These are phyloP conservation scores for Oncorhynchus keta DNA, from an alignment of 2,113 vertebrate species.

Conservation along the genomic window DNA sequence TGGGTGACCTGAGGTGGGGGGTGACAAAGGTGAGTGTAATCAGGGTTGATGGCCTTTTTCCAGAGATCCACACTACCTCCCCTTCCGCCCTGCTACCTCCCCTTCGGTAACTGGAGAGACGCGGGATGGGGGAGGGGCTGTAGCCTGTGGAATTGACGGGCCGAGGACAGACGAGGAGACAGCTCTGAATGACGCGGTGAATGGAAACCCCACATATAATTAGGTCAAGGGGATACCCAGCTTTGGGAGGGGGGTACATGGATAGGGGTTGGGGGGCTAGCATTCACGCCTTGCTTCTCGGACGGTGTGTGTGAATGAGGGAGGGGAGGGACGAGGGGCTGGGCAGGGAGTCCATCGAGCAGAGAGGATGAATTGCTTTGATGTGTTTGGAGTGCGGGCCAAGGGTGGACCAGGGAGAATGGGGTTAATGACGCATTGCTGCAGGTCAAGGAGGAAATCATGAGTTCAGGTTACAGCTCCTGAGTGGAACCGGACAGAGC, in stretches of 20 bases:
- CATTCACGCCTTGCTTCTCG: not conserved
- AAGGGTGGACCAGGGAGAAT: conserved; percentile 46
- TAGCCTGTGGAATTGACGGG: conserved; percentile 39
- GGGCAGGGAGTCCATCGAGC: conserved; percentile 2
- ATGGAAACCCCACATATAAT: conserved; percentile 33
- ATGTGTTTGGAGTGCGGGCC: conserved; percentile 10
- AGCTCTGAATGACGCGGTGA: conserved; percentile 11
- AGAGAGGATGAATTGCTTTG: conserved; percentile 24
- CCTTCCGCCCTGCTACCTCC: conserved; percentile 37
- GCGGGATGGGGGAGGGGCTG: conserved; percentile 15
- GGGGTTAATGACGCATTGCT: conserved; percentile 40
- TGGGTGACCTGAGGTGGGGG: not conserved
- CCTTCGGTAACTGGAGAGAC: conserved; percentile 31
- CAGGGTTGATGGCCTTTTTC: conserved; percentile 50
- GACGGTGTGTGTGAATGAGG: conserved; percentile 6
- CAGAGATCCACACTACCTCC: conserved; percentile 23
- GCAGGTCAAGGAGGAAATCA: conserved; percentile 56
- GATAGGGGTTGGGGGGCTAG: not conserved
- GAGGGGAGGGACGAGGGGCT: not conserved
- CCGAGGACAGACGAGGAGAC: conserved; percentile 38
- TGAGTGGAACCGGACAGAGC: conserved; percentile 33
- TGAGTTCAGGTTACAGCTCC: conserved; percentile 27
- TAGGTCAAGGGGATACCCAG: conserved; percentile 24
- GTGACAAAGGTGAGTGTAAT: conserved; percentile 63
- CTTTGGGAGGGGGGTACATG: not conserved